Evolutionary conservation across 37 sponge, comb jelly and placozoan genomes (phyloP).

Genomic region (Haliclona indistincta): DNA sequence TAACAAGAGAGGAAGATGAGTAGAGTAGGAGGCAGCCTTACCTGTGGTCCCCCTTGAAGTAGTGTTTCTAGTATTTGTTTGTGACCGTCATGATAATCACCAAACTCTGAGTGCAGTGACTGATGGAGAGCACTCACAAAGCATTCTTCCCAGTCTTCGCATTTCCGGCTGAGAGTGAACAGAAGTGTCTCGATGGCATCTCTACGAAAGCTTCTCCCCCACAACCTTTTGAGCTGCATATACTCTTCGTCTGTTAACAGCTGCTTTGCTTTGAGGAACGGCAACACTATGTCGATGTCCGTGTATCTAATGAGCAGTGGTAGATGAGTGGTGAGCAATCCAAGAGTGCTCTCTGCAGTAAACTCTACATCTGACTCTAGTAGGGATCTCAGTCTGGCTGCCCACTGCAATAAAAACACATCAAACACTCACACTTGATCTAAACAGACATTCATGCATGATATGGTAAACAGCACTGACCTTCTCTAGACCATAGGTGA

Average conservation of each 20-base stretch:
- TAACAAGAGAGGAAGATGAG: too few species aligned
- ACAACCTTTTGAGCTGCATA: neutral
- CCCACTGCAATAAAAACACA: neutral
- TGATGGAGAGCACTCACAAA: neutral
- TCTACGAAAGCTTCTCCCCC: neutral
- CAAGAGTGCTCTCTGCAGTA: neutral
- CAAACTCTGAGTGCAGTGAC: constrained; percentile 9
- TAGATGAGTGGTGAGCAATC: constrained; percentile 1
- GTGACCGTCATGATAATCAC: constrained; percentile 9
- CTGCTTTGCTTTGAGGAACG: neutral
- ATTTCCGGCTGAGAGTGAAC: neutral
- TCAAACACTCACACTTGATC: neutral
- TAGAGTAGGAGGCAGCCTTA: too few species aligned
- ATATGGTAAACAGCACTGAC: too few species aligned
- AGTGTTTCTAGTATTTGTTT: neutral
- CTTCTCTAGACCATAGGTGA: constrained; percentile 8
- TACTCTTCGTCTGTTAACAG: constrained; percentile 19
- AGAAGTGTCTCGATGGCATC: constrained; percentile 4
- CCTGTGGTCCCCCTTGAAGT: too few species aligned
- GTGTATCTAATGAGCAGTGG: constrained; percentile 1
- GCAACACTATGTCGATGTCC: constrained; percentile 6
- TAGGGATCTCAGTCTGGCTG: neutral
- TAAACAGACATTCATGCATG: too few species aligned
- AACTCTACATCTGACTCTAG: neutral
- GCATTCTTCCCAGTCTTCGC: constrained; percentile 6